These are phyloP conservation scores for Brachionus koreanus DNA, from an alignment of 1,140 invertebrate species.

Conservation along the genomic window DNA sequence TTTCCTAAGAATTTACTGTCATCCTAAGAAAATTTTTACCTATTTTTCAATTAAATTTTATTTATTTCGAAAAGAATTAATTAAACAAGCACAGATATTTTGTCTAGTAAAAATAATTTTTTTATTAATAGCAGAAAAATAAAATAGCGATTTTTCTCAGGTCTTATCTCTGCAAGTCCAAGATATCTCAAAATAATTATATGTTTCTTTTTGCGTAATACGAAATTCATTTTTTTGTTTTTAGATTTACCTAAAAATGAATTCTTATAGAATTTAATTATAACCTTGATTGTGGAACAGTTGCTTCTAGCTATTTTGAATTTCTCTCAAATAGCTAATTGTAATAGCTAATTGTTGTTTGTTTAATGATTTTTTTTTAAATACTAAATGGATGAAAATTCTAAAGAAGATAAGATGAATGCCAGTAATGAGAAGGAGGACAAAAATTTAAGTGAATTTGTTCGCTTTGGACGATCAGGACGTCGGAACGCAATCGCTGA, in stretches of 20 bases:
- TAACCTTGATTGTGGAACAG: neutral
- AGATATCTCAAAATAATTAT: neutral
- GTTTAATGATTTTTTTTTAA: neutral
- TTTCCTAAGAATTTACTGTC: neutral
- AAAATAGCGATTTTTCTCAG: neutral
- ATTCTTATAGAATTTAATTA: neutral
- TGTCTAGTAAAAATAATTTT: neutral
- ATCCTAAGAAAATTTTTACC: neutral
- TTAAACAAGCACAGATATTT: neutral
- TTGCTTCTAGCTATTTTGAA: neutral
- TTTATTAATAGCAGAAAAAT: neutral
- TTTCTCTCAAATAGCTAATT: neutral
- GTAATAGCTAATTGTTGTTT: neutral
- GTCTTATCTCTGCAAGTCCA: neutral
- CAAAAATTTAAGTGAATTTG: neutral
- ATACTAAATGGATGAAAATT: neutral
- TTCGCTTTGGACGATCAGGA: neutral
- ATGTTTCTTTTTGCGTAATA: neutral
- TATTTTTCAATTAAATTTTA: neutral
- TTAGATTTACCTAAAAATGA: neutral
- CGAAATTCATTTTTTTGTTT: neutral
- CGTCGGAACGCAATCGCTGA: conserved; percentile 23
- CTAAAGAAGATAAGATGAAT: neutral
- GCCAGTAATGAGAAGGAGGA: neutral
- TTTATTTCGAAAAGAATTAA: neutral